phyloP scores from a whole-genome alignment of 2,888 invertebrate genomes.

The Portevinia maculata region DNA sequence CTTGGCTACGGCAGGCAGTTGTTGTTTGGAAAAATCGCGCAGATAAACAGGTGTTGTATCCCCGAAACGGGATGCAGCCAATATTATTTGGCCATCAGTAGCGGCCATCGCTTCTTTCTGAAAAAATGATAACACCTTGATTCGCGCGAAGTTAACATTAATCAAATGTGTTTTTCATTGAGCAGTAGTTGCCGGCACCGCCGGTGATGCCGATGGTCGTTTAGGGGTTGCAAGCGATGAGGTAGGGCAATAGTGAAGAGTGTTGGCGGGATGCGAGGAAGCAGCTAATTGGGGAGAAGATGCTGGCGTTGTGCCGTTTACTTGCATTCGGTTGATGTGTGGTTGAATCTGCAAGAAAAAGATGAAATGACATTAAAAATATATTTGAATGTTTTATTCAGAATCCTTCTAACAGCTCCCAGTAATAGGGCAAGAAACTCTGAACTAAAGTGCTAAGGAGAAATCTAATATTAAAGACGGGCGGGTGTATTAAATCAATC shows the following conservation, averaged over 20 bases:
- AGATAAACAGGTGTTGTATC: slow-evolving; percentile 82
- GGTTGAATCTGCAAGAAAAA: slow-evolving; percentile 75
- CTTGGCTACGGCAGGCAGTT: slow-evolving; percentile 93
- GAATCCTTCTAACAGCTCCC: too few relatives aligned
- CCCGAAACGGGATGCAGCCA: slow-evolving; percentile 89
- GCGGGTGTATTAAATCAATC: background rate
- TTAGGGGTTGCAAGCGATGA: slow-evolving; percentile 52
- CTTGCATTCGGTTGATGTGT: slow-evolving; percentile 74
- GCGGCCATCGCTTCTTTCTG: slow-evolving; percentile 88
- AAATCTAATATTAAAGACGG: too few relatives aligned
- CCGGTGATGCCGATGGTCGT: slow-evolving; percentile 56
- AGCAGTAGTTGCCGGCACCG: slow-evolving; percentile 72
- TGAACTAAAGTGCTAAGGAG: too few relatives aligned
- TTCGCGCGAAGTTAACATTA: slow-evolving; percentile 82
- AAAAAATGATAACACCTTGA: slow-evolving; percentile 82
- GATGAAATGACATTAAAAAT: too few relatives aligned
- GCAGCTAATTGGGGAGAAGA: slow-evolving; percentile 56
- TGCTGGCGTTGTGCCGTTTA: slow-evolving; percentile 62
- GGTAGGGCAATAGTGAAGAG: slow-evolving; percentile 32
- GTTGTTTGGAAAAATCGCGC: slow-evolving; percentile 87
- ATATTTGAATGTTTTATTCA: too few relatives aligned
- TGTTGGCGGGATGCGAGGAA: slow-evolving; percentile 68
- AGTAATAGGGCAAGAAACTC: too few relatives aligned
- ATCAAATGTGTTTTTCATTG: slow-evolving; percentile 82
- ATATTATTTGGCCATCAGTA: slow-evolving; percentile 94